Evolutionary conservation across 2,888 invertebrate species (phyloP), one percentile per base, ranked within the genome.

Genomic region (Bombylius major): DNA sequence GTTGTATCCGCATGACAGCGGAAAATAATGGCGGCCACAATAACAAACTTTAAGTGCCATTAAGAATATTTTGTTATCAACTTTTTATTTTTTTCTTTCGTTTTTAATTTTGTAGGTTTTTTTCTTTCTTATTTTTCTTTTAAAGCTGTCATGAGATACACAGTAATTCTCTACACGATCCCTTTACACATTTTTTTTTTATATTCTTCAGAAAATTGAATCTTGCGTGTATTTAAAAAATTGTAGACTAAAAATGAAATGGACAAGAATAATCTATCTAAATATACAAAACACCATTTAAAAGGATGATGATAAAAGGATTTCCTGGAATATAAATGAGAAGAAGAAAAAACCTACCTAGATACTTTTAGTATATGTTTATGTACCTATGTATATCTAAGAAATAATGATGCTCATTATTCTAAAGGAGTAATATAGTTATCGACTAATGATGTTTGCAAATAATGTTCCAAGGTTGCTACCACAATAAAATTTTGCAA

Each of bases 1-100:
- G 55, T 55, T 55, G 55, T 55, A 45, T 47, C 51, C 32, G 55
- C 47, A 47, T 51, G 55, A 55, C 51, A 47, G 47, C 55, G 42
- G 51, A 51, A 50, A 55, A 42, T 51, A 55, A 55, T 55, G 51
- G 47, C 51, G 55, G 47, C 51, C 39, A 55, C 51, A 51, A 51
- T 47, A 55, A 55, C 55, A 55, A 55, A 55, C 55, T 51, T 55
- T 51, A 51, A 55, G 47, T 42, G 51, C 51, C 55, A 55, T 55
- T 55, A 55, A 47, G 51, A 14, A 51, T 51, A 55, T 55, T n/a
- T 55, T 55, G 55, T 55, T 55, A 55, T 55, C 55, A 55, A 47
- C 9, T 31, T 48, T 48, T 48, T 48, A 36, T 32, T 51, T 51
- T 44, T 47, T 50, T 31, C 47, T 47, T 51, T 14, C 5, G 6